A percentile compares a stretch with the other conserved stretches of the same genome.
phyloP scores from a whole-genome alignment of 2,888 invertebrate genomes.

The Cosmopolites sordidus region DNA sequence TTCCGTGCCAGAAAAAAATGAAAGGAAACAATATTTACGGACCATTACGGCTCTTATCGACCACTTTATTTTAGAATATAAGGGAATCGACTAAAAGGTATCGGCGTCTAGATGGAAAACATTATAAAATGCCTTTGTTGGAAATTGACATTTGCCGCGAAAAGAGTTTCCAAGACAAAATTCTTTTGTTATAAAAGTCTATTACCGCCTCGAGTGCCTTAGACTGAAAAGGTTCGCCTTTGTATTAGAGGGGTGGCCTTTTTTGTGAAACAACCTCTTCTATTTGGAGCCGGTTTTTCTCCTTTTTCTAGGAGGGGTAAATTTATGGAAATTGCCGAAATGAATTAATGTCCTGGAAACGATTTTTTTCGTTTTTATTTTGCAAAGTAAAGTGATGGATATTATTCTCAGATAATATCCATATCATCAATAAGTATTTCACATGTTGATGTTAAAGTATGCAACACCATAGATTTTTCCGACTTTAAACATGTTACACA shows the following conservation, averaged over 20 bases:
- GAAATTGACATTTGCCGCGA: conserved; percentile 8
- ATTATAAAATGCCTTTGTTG: conserved; percentile 1
- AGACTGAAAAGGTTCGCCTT: conserved; percentile 6
- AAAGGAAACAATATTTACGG: conserved; percentile 1
- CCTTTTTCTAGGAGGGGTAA: too few relatives aligned
- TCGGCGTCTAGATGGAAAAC: conserved; percentile 4
- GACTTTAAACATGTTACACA: too few relatives aligned
- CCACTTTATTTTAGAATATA: conserved; percentile 2
- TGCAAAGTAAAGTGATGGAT: too few relatives aligned
- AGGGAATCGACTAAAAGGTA: conserved; percentile 1
- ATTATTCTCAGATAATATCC: too few relatives aligned
- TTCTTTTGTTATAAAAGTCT: conserved; percentile 12
- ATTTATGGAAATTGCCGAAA: too few relatives aligned
- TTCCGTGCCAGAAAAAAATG: neutral
- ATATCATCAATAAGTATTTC: too few relatives aligned
- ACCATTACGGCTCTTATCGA: neutral
- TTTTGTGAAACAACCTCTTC: neutral
- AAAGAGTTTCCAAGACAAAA: conserved; percentile 5
- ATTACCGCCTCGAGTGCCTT: conserved; percentile 7
- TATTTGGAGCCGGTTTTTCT: neutral
- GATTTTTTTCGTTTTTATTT: too few relatives aligned
- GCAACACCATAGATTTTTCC: too few relatives aligned
- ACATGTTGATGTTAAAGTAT: too few relatives aligned
- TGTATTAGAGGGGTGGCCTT: conserved; percentile 1
- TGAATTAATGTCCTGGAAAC: too few relatives aligned